A percentile compares a stretch with the other conserved stretches of the same genome.
Evolutionary conservation across 2,113 vertebrate species (phyloP).

Genomic region (Clarias batrachus): DNA sequence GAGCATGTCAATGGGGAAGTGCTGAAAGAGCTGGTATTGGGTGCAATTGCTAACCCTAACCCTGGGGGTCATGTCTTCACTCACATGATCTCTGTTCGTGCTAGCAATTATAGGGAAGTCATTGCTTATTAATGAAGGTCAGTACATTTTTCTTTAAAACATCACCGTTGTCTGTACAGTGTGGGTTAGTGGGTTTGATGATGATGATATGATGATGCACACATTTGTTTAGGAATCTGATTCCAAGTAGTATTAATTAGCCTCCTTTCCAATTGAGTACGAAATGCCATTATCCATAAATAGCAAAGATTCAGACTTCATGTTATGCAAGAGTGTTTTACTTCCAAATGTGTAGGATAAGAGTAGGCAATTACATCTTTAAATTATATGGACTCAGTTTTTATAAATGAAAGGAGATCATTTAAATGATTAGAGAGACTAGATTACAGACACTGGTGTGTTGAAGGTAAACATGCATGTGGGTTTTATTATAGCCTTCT

Average conservation of each 20-base stretch:
- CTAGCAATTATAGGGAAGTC: not conserved
- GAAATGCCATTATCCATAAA: not conserved
- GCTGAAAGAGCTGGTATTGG: not conserved
- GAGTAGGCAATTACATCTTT: not conserved
- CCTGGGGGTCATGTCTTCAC: not conserved
- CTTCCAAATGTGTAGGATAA: not conserved
- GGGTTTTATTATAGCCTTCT: slow-evolving; percentile 21
- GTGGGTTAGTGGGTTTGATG: not conserved
- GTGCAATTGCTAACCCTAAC: no score
- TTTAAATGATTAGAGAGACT: not conserved
- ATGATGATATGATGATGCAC: not conserved
- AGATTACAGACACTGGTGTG: not conserved
- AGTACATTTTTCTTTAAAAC: not conserved
- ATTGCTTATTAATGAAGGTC: not conserved
- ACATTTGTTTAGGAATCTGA: not conserved
- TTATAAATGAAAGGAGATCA: not conserved
- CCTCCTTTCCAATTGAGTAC: not conserved
- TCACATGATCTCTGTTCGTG: not conserved
- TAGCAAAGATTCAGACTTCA: not conserved
- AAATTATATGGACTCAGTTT: not conserved
- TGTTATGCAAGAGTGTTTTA: not conserved
- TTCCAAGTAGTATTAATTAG: not conserved
- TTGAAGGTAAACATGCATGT: not conserved
- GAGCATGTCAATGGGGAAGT: not conserved
- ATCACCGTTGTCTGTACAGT: not conserved